A percentile compares a stretch with the other conserved stretches of the same genome.
Conservation (phyloP, 1,140 invertebrate species). For the Tetramorium alpestre region DNA sequence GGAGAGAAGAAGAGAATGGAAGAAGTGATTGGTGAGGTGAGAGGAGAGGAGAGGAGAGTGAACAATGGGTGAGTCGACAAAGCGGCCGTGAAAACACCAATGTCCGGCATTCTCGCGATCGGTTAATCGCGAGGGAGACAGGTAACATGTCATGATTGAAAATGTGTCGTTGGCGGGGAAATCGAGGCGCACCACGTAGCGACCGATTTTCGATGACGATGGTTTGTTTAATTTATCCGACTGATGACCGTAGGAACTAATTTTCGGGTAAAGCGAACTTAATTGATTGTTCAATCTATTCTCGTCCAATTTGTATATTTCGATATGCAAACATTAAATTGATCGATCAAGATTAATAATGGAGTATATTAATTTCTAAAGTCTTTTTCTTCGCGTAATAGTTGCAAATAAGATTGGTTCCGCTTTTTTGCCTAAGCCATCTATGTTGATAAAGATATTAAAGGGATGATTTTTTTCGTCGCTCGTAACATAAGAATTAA, state of each 20-base stretch:
- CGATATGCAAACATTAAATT: not conserved
- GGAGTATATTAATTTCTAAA: not conserved
- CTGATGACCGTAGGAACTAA: not conserved
- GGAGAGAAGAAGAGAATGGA: not conserved
- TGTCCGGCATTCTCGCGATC: not conserved
- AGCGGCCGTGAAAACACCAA: constrained; percentile 22
- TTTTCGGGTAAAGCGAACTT: not conserved
- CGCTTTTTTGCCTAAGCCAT: not conserved
- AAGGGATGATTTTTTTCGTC: not conserved
- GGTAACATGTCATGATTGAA: not conserved
- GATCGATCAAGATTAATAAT: constrained; percentile 8
- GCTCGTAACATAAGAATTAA: not conserved
- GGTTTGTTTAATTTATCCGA: not conserved
- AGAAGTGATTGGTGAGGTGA: not conserved
- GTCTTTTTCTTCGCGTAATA: not conserved
- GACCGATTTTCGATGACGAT: constrained; percentile 18
- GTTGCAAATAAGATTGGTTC: not conserved
- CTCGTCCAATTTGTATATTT: not conserved
- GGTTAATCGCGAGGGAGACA: constrained; percentile 5
- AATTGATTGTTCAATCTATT: not conserved
- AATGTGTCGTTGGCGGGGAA: not conserved
- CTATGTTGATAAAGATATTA: not conserved
- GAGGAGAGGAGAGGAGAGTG: not conserved
- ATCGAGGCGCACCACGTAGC: not conserved
- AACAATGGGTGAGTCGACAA: constrained; percentile 47